phyloP scores from a whole-genome alignment of 2,888 invertebrate genomes.

The Eurois occulta region DNA sequence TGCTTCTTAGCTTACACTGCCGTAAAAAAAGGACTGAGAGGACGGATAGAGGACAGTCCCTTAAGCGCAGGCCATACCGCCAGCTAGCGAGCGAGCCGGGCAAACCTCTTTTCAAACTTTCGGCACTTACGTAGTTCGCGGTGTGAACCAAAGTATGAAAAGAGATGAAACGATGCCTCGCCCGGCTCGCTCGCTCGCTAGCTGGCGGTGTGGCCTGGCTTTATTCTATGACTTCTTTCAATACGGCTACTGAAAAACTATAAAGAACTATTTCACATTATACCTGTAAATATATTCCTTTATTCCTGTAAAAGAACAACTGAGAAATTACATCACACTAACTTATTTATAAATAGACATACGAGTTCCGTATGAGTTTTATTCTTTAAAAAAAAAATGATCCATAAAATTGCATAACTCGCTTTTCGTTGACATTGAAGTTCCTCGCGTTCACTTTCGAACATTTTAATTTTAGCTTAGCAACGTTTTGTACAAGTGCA shows the following conservation, averaged over 20 bases:
- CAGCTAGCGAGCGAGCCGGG: too few species aligned
- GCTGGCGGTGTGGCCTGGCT: too few species aligned
- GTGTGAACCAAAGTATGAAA: too few species aligned
- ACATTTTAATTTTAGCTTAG: slow-evolving; percentile 44
- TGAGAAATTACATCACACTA: not conserved
- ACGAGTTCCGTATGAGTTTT: too few species aligned
- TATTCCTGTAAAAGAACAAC: not conserved
- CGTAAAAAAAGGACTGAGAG: not conserved
- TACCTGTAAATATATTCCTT: not conserved
- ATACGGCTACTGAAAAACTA: not conserved
- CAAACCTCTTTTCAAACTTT: too few species aligned
- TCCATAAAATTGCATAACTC: not conserved
- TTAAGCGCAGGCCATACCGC: too few species aligned
- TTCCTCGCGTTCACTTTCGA: slow-evolving; percentile 34
- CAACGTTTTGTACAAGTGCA: slow-evolving; percentile 25
- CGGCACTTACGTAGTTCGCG: too few species aligned
- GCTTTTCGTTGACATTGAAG: slow-evolving; percentile 44
- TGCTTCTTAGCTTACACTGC: not conserved
- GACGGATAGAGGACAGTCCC: not conserved
- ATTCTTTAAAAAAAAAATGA: too few species aligned
- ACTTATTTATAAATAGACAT: not conserved
- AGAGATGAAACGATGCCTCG: too few species aligned
- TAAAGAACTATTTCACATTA: not conserved
- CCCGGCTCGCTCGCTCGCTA: too few species aligned
- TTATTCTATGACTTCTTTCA: not conserved